A percentile compares a stretch with the other conserved stretches of the same genome.
Conservation (phyloP, 2,797 vertebrate genomes). For the Uromys caudimaculatus region DNA sequence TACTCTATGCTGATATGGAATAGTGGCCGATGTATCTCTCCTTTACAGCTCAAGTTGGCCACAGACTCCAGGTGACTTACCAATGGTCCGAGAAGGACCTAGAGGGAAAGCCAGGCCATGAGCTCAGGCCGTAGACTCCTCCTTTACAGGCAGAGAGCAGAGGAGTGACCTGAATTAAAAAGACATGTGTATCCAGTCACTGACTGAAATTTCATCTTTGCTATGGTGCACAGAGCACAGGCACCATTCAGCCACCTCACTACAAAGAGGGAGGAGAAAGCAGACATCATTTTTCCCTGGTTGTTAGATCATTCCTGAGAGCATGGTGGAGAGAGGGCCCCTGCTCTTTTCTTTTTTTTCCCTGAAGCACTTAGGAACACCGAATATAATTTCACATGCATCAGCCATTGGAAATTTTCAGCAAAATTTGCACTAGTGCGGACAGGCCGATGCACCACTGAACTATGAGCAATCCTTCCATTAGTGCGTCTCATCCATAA, state of each 20-base stretch:
- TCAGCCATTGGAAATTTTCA: not conserved
- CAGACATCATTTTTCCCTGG: not conserved
- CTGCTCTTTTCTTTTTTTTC: not conserved
- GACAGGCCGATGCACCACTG: not conserved
- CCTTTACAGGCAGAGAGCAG: not conserved
- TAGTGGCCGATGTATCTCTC: not conserved
- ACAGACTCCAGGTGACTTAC: not conserved
- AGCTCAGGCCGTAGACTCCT: conserved; percentile 4
- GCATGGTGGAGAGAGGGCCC: not conserved
- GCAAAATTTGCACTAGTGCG: not conserved
- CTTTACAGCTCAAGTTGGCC: not conserved
- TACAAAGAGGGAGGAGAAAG: not conserved
- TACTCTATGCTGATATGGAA: not conserved
- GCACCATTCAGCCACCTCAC: too few relatives aligned
- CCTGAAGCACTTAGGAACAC: not conserved
- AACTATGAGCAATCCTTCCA: not conserved
- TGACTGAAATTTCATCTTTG: conserved; percentile 61
- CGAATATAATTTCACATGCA: not conserved
- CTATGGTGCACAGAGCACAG: not conserved
- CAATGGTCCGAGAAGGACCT: not conserved
- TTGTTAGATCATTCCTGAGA: not conserved
- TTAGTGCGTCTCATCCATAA: not conserved
- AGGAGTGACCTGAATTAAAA: conserved; percentile 65
- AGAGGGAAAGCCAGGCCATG: not conserved
- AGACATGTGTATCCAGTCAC: conserved; percentile 18